Evolutionary conservation across 1,140 invertebrate genomes (phyloP).

Genomic region (Elymnias hypermnestra): DNA sequence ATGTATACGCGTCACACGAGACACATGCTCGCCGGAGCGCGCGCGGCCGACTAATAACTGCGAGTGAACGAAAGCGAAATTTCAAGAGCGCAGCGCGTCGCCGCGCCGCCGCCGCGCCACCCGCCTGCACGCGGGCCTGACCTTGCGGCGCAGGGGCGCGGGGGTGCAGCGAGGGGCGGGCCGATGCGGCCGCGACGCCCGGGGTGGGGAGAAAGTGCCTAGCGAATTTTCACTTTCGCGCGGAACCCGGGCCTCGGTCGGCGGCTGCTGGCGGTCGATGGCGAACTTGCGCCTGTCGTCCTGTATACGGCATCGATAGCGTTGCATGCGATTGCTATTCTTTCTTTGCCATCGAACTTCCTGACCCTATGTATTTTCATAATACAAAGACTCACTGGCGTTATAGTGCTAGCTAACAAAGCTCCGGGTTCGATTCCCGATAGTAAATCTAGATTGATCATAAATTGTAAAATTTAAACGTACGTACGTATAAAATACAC

Average conservation of each 20-base stretch:
- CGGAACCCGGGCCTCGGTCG: constrained; percentile 36
- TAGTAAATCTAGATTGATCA: too few relatives aligned
- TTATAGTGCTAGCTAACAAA: too few relatives aligned
- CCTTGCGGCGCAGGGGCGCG: constrained; percentile 55
- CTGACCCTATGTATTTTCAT: too few relatives aligned
- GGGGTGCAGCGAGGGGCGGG: constrained; percentile 57
- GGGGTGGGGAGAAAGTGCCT: constrained; percentile 70
- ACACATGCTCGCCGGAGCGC: constrained; percentile 70
- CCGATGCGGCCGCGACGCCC: constrained; percentile 46
- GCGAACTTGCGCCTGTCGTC: constrained; percentile 8
- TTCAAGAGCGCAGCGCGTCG: constrained; percentile 75
- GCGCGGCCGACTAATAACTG: constrained; percentile 75
- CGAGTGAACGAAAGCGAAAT: constrained; percentile 76
- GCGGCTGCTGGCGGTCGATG: constrained; percentile 22
- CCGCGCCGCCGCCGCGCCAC: constrained; percentile 51
- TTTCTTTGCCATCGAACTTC: too few relatives aligned
- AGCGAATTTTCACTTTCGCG: constrained; percentile 70
- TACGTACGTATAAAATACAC: too few relatives aligned
- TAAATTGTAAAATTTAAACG: too few relatives aligned
- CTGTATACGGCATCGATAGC: constrained; percentile 10
- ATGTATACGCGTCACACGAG: constrained; percentile 55
- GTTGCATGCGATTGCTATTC: not conserved
- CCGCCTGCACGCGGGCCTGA: constrained; percentile 58
- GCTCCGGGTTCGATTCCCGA: too few relatives aligned
- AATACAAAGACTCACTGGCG: too few relatives aligned